A percentile compares a stretch with the other conserved stretches of the same genome.
These are phyloP conservation scores for Drosophila truncata DNA, from an alignment of 1,140 invertebrate species.

Conservation along the genomic window DNA sequence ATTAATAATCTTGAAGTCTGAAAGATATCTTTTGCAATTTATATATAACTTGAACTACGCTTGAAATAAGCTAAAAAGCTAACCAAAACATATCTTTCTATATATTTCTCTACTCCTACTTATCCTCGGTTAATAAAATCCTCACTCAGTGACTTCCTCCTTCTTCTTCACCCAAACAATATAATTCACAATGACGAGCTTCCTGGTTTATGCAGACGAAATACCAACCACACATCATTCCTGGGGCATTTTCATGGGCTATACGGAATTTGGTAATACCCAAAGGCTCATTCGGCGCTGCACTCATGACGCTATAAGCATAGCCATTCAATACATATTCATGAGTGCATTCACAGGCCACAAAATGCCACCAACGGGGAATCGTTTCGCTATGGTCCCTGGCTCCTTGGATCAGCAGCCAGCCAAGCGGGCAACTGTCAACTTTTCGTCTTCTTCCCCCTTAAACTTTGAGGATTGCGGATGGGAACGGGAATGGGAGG, in stretches of 20 bases:
- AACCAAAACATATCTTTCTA: no score
- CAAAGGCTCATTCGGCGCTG: constrained; percentile 23
- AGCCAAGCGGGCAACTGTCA: constrained; percentile 39
- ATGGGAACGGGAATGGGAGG: background rate
- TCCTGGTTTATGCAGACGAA: background rate
- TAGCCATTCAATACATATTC: constrained; percentile 44
- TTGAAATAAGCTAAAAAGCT: no score
- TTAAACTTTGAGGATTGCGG: background rate
- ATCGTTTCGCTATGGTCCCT: constrained; percentile 20
- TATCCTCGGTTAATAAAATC: background rate
- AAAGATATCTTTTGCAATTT: no score
- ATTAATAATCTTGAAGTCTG: no score
- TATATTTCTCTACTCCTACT: no score
- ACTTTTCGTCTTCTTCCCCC: constrained; percentile 20
- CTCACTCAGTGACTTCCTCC: background rate
- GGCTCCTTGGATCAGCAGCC: constrained; percentile 1
- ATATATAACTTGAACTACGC: no score
- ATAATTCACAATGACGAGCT: constrained; percentile 4
- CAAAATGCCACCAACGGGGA: constrained; percentile 31
- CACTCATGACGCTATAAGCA: constrained; percentile 22
- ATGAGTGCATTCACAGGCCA: constrained; percentile 45
- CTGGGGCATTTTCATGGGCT: background rate
- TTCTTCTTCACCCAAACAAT: background rate
- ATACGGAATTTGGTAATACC: constrained; percentile 17
- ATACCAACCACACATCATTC: background rate